phyloP scores from a whole-genome alignment of 2,888 invertebrate genomes.

The Tenthredo mesomela region DNA sequence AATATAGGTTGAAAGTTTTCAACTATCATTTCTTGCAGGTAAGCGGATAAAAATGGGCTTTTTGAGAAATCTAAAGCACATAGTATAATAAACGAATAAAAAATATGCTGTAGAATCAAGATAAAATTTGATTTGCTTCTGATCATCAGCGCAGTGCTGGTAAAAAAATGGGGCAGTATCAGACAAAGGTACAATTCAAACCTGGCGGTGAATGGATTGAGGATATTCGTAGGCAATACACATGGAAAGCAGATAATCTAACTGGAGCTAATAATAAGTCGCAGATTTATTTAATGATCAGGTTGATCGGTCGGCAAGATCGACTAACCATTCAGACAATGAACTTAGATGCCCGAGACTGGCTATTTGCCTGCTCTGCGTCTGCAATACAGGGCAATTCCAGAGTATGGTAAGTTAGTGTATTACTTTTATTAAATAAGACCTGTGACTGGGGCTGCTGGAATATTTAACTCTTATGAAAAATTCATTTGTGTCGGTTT shows the following conservation, averaged over 20 bases:
- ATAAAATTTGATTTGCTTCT: slow-evolving; percentile 40
- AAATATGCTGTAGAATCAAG: slow-evolving; percentile 5
- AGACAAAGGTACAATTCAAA: slow-evolving; percentile 72
- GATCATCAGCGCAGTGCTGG: slow-evolving; percentile 74
- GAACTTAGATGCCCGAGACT: slow-evolving; percentile 85
- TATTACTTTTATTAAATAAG: slow-evolving; percentile 27
- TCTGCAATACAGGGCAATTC: slow-evolving; percentile 79
- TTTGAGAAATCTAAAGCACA: not conserved
- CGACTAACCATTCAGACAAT: slow-evolving; percentile 83
- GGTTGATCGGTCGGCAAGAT: slow-evolving; percentile 81
- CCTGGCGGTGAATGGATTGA: slow-evolving; percentile 79
- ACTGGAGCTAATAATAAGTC: slow-evolving; percentile 80
- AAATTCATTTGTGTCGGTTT: not conserved
- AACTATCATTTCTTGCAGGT: slow-evolving; percentile 80
- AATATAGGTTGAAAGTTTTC: slow-evolving; percentile 77
- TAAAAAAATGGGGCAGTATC: slow-evolving; percentile 73
- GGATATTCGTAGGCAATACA: slow-evolving; percentile 76
- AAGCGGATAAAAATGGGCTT: slow-evolving; percentile 64
- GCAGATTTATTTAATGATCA: slow-evolving; percentile 83
- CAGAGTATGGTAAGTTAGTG: slow-evolving; percentile 82
- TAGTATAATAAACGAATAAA: not conserved
- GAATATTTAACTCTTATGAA: not conserved
- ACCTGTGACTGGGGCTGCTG: slow-evolving; percentile 56
- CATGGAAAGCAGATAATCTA: slow-evolving; percentile 79
- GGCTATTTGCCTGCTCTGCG: slow-evolving; percentile 89